Evolutionary conservation across 2,888 invertebrate genomes (phyloP).

Genomic region (Calliopum simillimum): DNA sequence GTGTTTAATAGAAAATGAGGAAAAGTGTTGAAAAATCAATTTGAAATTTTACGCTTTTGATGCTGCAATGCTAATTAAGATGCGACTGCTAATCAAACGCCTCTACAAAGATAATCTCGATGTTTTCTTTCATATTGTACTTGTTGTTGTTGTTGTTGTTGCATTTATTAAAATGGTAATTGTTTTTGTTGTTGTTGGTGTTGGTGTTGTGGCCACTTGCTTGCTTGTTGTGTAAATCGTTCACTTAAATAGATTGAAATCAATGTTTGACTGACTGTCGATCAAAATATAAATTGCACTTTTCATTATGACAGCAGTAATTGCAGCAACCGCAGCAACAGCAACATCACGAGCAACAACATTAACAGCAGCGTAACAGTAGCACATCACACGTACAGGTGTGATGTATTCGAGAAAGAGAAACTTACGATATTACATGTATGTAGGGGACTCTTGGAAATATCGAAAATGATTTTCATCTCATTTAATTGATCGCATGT

Average conservation of each 20-base stretch:
- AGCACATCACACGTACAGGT: no score
- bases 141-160: constrained; percentile 14
- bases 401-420: no score
- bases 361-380: neutral
- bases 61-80: constrained; percentile 1
- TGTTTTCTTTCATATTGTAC: neutral
- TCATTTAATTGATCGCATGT: no score
- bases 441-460: no score
- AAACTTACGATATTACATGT: no score
- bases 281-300: constrained; percentile 7
- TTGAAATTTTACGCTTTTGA: neutral
- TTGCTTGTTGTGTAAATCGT: constrained; percentile 1
- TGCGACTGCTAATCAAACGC: neutral
- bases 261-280: constrained; percentile 3
- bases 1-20: neutral
- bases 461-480: no score
- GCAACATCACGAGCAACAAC: neutral
- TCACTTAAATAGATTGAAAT: constrained; percentile 10
- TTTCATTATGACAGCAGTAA: constrained; percentile 6
- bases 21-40: neutral
- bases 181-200: neutral
- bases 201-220: no score
- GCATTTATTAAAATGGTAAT: neutral
- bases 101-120: neutral
- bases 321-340: neutral